Base-by-base conservation (phyloP, 2,888 invertebrate genomes). In the Aromia moschata region DNA sequence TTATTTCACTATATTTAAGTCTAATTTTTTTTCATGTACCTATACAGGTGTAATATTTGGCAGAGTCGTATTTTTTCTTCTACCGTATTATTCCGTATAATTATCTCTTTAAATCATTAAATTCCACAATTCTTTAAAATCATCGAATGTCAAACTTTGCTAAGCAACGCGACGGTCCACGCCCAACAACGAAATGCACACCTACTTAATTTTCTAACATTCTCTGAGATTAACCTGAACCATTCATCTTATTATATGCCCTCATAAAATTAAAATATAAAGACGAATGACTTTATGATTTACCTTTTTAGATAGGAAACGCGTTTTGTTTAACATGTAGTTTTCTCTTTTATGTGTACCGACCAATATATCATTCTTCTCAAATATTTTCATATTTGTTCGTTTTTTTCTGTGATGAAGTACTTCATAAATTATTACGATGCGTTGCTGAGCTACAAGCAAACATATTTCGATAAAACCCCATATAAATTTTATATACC, bases 381-480 rank as follows among this genome's bases (percentile, higher is more conserved):
- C 25, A 7, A 7, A 25, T n/a, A 25, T 25, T 25, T 25, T 5
- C 25, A 7, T 25, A 7, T 25, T 25, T 25, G 25, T 7, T 25
- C 25, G 7, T 25, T 3, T 25, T n/a, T 25, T 25, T 25, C 25
- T 25, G 25, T 25, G 25, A n/a, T n/a, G n/a, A n/a, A n/a, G 25
- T 25, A 3, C 25, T 25, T 25, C 25, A 25, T 7, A 5, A 7
- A 25, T 7, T 25, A 7, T 25, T 25, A 25, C 25, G 7, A 25
- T 25, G 7, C 25, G 4, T 25, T 25, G 25, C 7, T 25, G 7
- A 25, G n/a, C n/a, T n/a, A n/a, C n/a, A n/a, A 3, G 16, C 16
- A 16, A 9, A 4, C 40, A 7, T 14, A 40, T 40, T 40, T 40
- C 15, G 16, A 40, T 40, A 40, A 40, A 40, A 10, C 16, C 40